phyloP scores from a whole-genome alignment of 2,797 vertebrate genomes.

The Mus minutoides region DNA sequence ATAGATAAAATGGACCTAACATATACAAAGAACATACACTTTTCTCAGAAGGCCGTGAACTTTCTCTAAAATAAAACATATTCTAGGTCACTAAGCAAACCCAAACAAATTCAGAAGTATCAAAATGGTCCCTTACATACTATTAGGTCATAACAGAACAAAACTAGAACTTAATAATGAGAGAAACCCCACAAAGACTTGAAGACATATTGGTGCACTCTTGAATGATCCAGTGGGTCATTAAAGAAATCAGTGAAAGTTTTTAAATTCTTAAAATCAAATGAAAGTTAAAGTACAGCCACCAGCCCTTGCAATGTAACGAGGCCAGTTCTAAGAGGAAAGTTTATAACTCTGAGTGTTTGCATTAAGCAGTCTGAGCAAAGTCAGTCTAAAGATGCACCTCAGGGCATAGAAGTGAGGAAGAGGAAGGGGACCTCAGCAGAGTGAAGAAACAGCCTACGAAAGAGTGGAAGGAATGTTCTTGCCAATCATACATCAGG shows the following conservation, averaged over 20 bases:
- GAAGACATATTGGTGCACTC: background rate
- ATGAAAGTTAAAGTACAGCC: background rate
- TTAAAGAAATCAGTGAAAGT: background rate
- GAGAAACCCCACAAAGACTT: background rate
- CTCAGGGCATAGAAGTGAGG: background rate
- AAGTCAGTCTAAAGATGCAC: background rate
- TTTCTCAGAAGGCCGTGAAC: background rate
- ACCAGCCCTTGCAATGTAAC: background rate
- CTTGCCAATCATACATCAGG: background rate
- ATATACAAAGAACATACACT: background rate
- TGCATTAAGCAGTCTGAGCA: background rate
- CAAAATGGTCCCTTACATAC: background rate
- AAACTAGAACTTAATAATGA: background rate
- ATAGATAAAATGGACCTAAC: background rate
- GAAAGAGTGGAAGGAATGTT: background rate
- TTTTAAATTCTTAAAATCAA: background rate
- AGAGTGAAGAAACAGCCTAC: background rate
- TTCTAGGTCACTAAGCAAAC: background rate
- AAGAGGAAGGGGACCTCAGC: background rate
- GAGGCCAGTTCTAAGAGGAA: background rate
- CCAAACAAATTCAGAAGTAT: background rate
- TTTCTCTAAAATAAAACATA: background rate
- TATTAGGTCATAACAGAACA: background rate
- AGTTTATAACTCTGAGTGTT: background rate
- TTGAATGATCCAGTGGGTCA: background rate